Evolutionary conservation across 2,888 invertebrate genomes (phyloP), one percentile per base, ranked within the genome.

Genomic region (Apoderus coryli): DNA sequence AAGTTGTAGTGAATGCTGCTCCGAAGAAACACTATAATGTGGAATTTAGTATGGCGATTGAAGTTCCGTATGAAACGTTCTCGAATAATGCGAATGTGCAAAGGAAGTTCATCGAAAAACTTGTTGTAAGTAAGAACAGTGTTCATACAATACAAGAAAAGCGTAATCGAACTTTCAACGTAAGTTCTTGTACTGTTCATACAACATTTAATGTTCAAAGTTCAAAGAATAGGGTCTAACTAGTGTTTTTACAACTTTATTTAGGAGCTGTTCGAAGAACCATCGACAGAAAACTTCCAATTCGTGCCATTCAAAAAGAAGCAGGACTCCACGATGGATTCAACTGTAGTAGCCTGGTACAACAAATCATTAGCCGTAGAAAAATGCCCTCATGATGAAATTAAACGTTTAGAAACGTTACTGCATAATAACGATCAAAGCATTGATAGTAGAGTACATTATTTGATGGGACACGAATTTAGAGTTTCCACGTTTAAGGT

Each of bases 41-140:
- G 0, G 79, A 84, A 51, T 85, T 88, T 57, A 77, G 76, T 40
- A 77, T 86, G 65, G 77, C 73, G 1, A 60, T 89, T 49, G 76
- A 76, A 41, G 69, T 72, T 26, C 67, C 72, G 0, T 44, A 41
- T 27, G 69, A 76, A 5, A 65, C 67, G 16, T 76, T 86, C 39
- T 67, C 67, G 1, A 70, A 73, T 47, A 76, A 76, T 31, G 75
- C 85, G 0, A 59, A 63, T 14, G 67, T 75, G 52, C 81, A 88
- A 49, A 67, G 81, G 16, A 78, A 77, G 44, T 79, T 89, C 41
- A 69, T 89, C 10, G 81, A 86, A 50, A 81, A 80, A 40, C 53
- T 92, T 12, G 44, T 47, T 46, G 54, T 54, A 40, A 42, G 44
- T 39, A 26, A n/a, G n/a, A n/a, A n/a, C n/a, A n/a, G n/a, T n/a